Percentiles rank a stretch among this genome's conserved stretches.
Evolutionary conservation across 2,888 invertebrate species (phyloP).

Genomic region (Mantis religiosa): DNA sequence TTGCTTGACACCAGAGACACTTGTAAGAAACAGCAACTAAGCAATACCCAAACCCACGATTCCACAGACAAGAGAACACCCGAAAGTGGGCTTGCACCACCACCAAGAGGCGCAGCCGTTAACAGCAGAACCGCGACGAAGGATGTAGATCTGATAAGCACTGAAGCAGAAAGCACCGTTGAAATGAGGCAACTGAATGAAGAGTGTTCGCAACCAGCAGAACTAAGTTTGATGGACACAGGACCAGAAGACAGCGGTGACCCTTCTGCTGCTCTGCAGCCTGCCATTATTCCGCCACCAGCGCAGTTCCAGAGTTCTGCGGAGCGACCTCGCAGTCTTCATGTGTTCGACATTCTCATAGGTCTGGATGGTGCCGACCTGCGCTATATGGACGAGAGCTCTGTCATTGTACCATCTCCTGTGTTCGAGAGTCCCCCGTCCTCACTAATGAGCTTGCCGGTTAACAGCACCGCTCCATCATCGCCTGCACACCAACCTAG

Average conservation of each 20-base stretch:
- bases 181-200: background rate
- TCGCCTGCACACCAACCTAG: slow-evolving; percentile 52
- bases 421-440: slow-evolving; percentile 73
- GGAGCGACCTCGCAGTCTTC: slow-evolving; percentile 49
- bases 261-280: slow-evolving; percentile 39
- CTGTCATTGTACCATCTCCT: slow-evolving; percentile 74
- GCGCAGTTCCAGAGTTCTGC: slow-evolving; percentile 58
- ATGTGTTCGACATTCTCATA: slow-evolving; percentile 68
- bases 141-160: background rate
- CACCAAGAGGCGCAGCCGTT: background rate
- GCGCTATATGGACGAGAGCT: slow-evolving; percentile 88
- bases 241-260: slow-evolving; percentile 20
- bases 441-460: slow-evolving; percentile 48
- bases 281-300: slow-evolving; percentile 71
- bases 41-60: background rate
- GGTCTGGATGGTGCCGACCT: slow-evolving; percentile 83
- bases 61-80: background rate
- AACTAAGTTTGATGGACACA: slow-evolving; percentile 32
- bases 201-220: slow-evolving; percentile 25
- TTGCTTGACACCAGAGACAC: slow-evolving; percentile 50
- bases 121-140: background rate
- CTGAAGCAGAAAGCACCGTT: background rate
- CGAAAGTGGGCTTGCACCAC: background rate
- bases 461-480: slow-evolving; percentile 49
- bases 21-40: background rate